Conservation (phyloP, 2,888 invertebrate species). For the Latrodectus elegans region DNA sequence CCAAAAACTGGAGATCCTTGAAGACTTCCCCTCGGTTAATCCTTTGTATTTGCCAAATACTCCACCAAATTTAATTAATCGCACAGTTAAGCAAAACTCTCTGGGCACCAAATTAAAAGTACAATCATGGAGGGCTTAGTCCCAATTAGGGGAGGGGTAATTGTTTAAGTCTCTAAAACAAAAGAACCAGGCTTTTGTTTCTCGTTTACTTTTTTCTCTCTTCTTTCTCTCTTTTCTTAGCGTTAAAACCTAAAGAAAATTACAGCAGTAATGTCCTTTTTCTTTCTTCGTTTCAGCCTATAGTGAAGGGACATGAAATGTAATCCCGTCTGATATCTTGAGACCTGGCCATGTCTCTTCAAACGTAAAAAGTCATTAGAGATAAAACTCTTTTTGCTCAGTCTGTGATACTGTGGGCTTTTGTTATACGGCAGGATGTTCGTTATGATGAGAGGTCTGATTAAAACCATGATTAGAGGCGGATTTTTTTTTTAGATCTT, state of each 20-base stretch:
- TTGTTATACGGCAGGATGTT: constrained; percentile 11
- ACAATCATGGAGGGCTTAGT: constrained; percentile 55
- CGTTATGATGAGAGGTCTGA: constrained; percentile 35
- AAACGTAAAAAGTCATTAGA: constrained; percentile 54
- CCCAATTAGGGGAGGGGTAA: constrained; percentile 59
- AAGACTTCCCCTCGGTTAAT: constrained; percentile 24
- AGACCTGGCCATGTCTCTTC: constrained; percentile 6
- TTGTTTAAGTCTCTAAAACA: constrained; percentile 45
- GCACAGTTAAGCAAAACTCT: constrained; percentile 57
- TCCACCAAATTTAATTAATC: constrained; percentile 57
- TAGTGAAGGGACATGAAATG: background rate
- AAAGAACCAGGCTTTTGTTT: constrained; percentile 28
- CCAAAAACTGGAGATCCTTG: background rate
- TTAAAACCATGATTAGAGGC: constrained; percentile 50
- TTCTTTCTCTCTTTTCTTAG: constrained; percentile 3
- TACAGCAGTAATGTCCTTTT: constrained; percentile 12
- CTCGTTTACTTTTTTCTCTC: constrained; percentile 1
- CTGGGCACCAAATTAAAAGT: constrained; percentile 58
- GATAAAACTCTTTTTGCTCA: constrained; percentile 13
- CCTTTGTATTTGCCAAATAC: constrained; percentile 33
- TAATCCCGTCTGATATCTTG: constrained; percentile 50
- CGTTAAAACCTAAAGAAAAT: constrained; percentile 19
- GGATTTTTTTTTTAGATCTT: background rate
- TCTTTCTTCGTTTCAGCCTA: background rate
- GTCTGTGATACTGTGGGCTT: background rate